Conservation (phyloP, 2,797 vertebrate species). For the Chaetophractus vellerosus region DNA sequence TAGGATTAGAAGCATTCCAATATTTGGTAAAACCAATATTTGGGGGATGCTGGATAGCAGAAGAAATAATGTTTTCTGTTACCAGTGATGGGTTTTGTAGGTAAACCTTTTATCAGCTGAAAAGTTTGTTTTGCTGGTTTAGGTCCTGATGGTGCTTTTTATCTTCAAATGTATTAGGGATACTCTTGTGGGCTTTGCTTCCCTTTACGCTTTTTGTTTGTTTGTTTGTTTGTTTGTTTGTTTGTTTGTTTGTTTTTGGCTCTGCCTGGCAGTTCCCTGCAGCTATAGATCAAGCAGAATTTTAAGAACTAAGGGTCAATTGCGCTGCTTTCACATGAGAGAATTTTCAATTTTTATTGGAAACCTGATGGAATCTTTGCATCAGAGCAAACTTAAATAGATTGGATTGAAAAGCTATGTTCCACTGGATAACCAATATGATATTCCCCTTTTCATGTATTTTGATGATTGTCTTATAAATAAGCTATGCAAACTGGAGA, state of each 20-base stretch:
- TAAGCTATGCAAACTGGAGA: not conserved
- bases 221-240: no score
- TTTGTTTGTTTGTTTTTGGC: no score
- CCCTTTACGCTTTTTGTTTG: not conserved
- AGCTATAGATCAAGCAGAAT: not conserved
- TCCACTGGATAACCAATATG: not conserved
- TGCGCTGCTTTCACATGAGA: not conserved
- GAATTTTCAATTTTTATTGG: not conserved
- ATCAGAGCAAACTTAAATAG: not conserved
- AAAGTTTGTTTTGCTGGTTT: not conserved
- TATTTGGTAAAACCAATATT: not conserved
- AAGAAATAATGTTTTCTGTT: not conserved
- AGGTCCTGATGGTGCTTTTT: not conserved
- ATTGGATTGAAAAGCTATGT: not conserved
- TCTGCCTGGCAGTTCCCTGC: not conserved
- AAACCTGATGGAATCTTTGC: not conserved
- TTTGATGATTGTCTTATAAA: not conserved
- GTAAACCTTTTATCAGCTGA: not conserved
- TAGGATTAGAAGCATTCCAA: not conserved
- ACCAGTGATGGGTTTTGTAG: not conserved
- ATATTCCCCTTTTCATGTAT: not conserved
- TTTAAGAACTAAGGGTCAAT: not conserved
- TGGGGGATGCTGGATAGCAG: not conserved
- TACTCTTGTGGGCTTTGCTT: not conserved
- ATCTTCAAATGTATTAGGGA: rapidly evolving